Percentiles rank a stretch among this genome's conserved stretches.
These are phyloP conservation scores for Clinocottus analis DNA, from an alignment of 2,113 vertebrate species.

Conservation along the genomic window DNA sequence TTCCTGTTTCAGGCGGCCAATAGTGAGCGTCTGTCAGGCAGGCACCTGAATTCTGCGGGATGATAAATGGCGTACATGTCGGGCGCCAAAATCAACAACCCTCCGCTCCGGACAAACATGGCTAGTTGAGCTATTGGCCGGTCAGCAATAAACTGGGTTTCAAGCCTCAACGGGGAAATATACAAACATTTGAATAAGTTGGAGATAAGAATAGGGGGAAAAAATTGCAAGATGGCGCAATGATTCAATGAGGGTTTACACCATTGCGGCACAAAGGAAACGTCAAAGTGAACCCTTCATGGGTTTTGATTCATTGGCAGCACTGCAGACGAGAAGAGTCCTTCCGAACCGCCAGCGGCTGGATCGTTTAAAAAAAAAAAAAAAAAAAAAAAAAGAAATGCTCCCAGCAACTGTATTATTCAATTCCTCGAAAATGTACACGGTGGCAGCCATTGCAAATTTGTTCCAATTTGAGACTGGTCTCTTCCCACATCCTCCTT, in stretches of 20 bases:
- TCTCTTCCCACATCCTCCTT: slow-evolving; percentile 71
- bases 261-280: slow-evolving; percentile 42
- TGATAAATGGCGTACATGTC: slow-evolving; percentile 70
- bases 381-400: no score
- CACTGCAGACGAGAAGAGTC: slow-evolving; percentile 19
- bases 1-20: slow-evolving; percentile 75
- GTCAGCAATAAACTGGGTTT: slow-evolving; percentile 47
- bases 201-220: slow-evolving; percentile 19
- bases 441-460: slow-evolving; percentile 62
- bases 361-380: slow-evolving; percentile 22
- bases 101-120: slow-evolving; percentile 60
- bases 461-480: slow-evolving; percentile 70
- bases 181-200: slow-evolving; percentile 60
- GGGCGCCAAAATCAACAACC: slow-evolving; percentile 70
- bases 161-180: slow-evolving; percentile 35
- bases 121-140: slow-evolving; percentile 57
- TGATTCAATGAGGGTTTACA: slow-evolving; percentile 31
- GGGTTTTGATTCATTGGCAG: slow-evolving; percentile 29
- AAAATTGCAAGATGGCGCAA: slow-evolving; percentile 17
- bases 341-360: slow-evolving; percentile 10
- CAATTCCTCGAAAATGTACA: slow-evolving; percentile 40
- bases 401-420: slow-evolving; percentile 40
- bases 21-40: slow-evolving; percentile 64
- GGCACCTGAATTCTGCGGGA: slow-evolving; percentile 72
- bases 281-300: slow-evolving; percentile 14